These are phyloP conservation scores for Hemicordylus capensis DNA, from an alignment of 2,113 vertebrate species.

Conservation along the genomic window DNA sequence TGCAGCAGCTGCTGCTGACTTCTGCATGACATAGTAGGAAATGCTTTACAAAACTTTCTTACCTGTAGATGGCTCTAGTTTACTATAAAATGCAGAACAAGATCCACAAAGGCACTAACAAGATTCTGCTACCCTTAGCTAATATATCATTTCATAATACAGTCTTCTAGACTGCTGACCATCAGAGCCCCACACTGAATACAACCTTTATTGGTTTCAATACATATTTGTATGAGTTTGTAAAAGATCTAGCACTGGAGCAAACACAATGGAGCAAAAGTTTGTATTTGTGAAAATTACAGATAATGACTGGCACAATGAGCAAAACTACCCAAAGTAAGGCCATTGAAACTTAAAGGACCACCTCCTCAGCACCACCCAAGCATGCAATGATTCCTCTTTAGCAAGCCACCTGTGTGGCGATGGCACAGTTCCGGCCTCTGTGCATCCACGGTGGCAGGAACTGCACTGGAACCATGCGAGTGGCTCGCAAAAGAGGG, in stretches of 20 bases:
- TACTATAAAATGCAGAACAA: conserved; percentile 22
- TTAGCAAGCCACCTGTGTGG: too few species aligned
- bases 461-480: too few species aligned
- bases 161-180: neutral
- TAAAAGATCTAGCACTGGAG: too few species aligned
- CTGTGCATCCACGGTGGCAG: too few species aligned
- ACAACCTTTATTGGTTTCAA: neutral
- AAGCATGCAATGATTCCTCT: too few species aligned
- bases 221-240: too few species aligned
- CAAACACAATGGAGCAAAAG: neutral
- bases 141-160: neutral
- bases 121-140: neutral
- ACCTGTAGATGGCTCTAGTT: conserved; percentile 71
- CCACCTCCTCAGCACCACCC: too few species aligned
- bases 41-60: neutral
- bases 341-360: too few species aligned
- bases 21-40: neutral
- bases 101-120: neutral
- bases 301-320: too few species aligned
- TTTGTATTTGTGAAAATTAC: neutral
- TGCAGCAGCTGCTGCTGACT: neutral
- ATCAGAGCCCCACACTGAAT: accelerated
- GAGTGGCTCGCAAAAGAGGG: too few species aligned
- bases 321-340: too few species aligned
- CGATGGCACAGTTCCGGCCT: too few species aligned